A percentile compares a stretch with the other conserved stretches of the same genome.
Conservation (phyloP, 2,113 vertebrate species). For the Nyctereutes procyonoides region DNA sequence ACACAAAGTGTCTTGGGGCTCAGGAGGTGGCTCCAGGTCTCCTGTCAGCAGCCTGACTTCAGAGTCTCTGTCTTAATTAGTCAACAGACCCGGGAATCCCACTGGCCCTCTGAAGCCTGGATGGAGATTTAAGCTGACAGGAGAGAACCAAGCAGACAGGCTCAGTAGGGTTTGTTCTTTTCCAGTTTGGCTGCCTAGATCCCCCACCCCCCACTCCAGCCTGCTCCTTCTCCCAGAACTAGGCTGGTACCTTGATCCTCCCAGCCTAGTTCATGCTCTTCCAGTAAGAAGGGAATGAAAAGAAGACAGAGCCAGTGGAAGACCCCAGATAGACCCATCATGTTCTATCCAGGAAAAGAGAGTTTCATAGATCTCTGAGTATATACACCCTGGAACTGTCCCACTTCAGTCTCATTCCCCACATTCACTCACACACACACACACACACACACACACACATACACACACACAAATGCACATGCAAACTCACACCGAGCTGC, state of each 20-base stretch:
- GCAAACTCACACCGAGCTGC: neutral
- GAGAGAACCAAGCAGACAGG: neutral
- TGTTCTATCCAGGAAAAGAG: constrained; percentile 21
- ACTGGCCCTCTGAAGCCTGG: neutral
- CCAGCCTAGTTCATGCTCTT: constrained; percentile 50
- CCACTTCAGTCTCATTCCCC: too few relatives aligned
- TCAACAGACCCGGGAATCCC: neutral
- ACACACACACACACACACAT: neutral
- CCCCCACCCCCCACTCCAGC: neutral
- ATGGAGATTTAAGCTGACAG: neutral
- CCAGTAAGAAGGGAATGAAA: constrained; percentile 42
- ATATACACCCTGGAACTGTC: neutral
- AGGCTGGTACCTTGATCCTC: neutral
- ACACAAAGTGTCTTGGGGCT: neutral
- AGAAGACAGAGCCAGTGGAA: constrained; percentile 20
- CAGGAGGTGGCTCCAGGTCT: neutral
- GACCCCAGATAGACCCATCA: neutral
- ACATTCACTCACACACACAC: neutral
- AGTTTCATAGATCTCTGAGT: neutral
- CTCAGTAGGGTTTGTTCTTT: neutral
- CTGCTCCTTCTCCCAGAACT: neutral
- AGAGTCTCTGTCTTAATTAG: neutral
- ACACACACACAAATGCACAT: neutral
- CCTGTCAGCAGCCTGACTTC: neutral
- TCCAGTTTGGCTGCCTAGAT: accelerated